Conservation (phyloP, 2,888 invertebrate genomes). For the Thumatha senex region DNA sequence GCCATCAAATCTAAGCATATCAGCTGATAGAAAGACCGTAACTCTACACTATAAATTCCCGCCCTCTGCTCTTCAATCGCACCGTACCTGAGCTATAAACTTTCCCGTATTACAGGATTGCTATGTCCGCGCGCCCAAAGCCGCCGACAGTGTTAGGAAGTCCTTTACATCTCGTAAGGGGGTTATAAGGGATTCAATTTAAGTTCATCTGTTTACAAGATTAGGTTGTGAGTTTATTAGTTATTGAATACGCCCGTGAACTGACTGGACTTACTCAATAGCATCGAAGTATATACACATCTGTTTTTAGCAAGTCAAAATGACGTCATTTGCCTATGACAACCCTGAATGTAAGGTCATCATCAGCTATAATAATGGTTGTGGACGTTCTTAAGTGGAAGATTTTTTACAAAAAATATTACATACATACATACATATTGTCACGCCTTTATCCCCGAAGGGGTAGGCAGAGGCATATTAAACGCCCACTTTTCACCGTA, state of each 20-base stretch:
- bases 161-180: constrained; percentile 27
- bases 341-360: too few relatives aligned
- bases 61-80: constrained; percentile 22
- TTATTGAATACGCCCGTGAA: neutral
- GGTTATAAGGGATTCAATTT: constrained; percentile 35
- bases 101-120: constrained; percentile 46
- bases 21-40: constrained; percentile 12
- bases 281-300: too few relatives aligned
- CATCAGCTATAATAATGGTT: too few relatives aligned
- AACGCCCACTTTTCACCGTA: too few relatives aligned
- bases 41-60: constrained; percentile 7
- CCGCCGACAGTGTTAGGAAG: constrained; percentile 43
- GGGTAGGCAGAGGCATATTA: too few relatives aligned
- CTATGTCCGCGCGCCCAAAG: constrained; percentile 44
- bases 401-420: too few relatives aligned
- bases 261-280: neutral
- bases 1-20: constrained; percentile 12
- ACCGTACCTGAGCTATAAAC: constrained; percentile 43
- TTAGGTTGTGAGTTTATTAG: neutral
- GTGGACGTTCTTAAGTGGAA: too few relatives aligned
- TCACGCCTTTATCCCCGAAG: too few relatives aligned
- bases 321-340: too few relatives aligned
- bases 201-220: constrained; percentile 13
- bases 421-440: too few relatives aligned
- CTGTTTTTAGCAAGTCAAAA: too few relatives aligned